Evolutionary conservation across 1,140 invertebrate species (phyloP).

Genomic region (Hylaeus anthracinus): DNA sequence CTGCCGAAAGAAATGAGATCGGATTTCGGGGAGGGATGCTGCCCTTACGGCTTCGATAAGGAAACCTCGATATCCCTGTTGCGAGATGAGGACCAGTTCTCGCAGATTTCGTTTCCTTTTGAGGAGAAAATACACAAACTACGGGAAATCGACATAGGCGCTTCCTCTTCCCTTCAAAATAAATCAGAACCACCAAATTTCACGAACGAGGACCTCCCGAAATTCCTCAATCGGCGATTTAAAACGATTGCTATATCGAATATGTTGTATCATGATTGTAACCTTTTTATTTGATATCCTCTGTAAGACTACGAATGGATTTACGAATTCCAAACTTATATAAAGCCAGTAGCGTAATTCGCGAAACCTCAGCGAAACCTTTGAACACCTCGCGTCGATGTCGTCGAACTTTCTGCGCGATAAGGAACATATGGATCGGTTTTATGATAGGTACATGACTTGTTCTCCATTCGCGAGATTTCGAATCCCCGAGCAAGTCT

Average conservation of each 20-base stretch:
- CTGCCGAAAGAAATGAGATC: constrained; percentile 35
- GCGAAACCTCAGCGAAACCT: no score
- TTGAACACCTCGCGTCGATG: neutral
- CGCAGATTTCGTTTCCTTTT: neutral
- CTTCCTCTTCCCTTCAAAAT: no score
- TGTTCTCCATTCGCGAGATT: neutral
- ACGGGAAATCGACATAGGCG: neutral
- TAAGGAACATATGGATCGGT: neutral
- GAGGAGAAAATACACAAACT: neutral
- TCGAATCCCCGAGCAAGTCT: neutral
- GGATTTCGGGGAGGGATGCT: neutral
- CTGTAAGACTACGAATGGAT: no score
- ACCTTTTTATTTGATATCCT: no score
- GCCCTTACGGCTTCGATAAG: constrained; percentile 28
- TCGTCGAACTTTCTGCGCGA: neutral
- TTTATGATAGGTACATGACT: neutral
- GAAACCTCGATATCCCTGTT: neutral
- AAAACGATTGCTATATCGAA: no score
- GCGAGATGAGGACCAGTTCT: neutral
- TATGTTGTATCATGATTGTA: no score
- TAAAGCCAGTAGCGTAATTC: no score
- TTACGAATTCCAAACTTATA: no score
- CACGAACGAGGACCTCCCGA: no score
- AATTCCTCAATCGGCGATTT: no score
- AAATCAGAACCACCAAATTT: no score